These are phyloP conservation scores for Ophion obscuratus DNA, from an alignment of 2,888 invertebrate genomes.

Conservation along the genomic window DNA sequence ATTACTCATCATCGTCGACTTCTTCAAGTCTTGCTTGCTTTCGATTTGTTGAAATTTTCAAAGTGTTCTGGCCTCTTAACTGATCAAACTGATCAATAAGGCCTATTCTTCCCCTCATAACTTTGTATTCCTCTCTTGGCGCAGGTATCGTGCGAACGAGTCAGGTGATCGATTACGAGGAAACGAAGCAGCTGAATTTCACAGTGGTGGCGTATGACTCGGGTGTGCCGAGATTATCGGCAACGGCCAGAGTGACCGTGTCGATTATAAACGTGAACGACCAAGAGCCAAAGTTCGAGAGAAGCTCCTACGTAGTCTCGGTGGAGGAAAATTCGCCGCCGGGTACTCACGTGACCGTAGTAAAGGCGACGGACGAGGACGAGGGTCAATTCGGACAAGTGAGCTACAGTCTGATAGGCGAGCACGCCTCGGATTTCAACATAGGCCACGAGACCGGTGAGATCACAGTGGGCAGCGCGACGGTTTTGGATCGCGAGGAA, in stretches of 20 bases:
- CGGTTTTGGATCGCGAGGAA: slow-evolving; percentile 91
- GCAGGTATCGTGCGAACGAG: slow-evolving; percentile 91
- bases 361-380: slow-evolving; percentile 92
- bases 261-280: slow-evolving; percentile 94
- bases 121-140: background rate
- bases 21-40: too few relatives aligned
- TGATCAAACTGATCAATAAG: background rate
- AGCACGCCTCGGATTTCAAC: slow-evolving; percentile 89
- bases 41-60: too few relatives aligned
- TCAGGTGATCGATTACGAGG: slow-evolving; percentile 93
- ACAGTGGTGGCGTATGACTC: slow-evolving; percentile 93
- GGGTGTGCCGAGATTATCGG: slow-evolving; percentile 93
- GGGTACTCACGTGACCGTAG: slow-evolving; percentile 90
- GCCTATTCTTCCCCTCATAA: slow-evolving; percentile 19
- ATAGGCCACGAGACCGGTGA: slow-evolving; percentile 90
- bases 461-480: slow-evolving; percentile 90
- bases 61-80: background rate
- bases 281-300: slow-evolving; percentile 92
- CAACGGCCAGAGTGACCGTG: slow-evolving; percentile 91
- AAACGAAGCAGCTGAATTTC: slow-evolving; percentile 90
- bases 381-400: slow-evolving; percentile 91
- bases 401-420: slow-evolving; percentile 91
- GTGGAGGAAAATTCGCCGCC: slow-evolving; percentile 91
- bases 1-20: too few relatives aligned
- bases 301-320: slow-evolving; percentile 88